phyloP scores from a whole-genome alignment of 2,797 vertebrate species.

The Falco columbarius region DNA sequence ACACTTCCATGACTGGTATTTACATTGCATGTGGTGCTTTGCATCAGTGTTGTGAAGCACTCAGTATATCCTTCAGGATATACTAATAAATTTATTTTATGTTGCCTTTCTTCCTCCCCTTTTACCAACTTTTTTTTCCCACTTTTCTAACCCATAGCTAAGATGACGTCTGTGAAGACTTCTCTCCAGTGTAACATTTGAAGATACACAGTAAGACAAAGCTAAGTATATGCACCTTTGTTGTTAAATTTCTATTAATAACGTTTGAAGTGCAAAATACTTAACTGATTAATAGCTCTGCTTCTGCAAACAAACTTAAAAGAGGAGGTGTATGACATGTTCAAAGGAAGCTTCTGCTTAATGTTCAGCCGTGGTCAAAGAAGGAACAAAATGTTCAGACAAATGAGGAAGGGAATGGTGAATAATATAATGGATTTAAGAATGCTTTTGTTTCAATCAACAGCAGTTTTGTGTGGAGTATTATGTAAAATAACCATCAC shows the following conservation, averaged over 20 bases:
- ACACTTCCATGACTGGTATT: neutral
- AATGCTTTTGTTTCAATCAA: neutral
- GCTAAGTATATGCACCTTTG: neutral
- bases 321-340: neutral
- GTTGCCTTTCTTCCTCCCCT: neutral
- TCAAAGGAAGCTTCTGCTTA: neutral
- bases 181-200: neutral
- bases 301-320: neutral
- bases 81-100: neutral
- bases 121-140: neutral
- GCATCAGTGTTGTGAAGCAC: neutral
- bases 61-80: neutral
- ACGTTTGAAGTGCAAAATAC: neutral
- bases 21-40: neutral
- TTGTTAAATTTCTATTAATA: neutral
- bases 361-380: neutral
- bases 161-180: neutral
- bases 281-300: neutral
- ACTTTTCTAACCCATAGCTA: neutral
- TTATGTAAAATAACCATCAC: neutral
- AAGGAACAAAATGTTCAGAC: neutral
- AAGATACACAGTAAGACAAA: neutral
- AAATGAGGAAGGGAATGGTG: neutral
- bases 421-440: neutral
- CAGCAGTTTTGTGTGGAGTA: neutral